Conservation (phyloP, 2,113 vertebrate species). For the Opisthocomus hoazin region DNA sequence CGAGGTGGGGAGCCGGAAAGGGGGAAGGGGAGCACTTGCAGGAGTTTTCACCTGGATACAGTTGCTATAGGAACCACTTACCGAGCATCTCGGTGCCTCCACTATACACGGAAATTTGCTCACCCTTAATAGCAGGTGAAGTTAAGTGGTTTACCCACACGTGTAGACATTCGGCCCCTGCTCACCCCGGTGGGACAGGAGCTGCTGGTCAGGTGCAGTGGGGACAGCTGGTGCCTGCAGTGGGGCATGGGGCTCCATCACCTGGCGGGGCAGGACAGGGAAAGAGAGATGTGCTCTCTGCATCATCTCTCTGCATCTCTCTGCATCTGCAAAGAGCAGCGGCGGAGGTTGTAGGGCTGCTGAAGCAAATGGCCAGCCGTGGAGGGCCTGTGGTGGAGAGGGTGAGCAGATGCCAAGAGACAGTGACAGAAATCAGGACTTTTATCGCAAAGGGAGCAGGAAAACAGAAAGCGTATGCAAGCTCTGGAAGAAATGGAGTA, state of each 20-base stretch:
- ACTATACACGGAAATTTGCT: constrained; percentile 1
- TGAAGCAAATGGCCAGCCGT: background rate
- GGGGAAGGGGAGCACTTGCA: constrained; percentile 13
- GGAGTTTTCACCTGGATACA: constrained; percentile 63
- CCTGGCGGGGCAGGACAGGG: rapidly evolving
- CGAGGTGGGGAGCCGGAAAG: background rate
- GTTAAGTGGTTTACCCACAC: background rate
- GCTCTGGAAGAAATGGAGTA: background rate
- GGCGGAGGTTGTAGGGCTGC: rapidly evolving
- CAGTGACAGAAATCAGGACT: background rate
- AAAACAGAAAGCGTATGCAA: background rate
- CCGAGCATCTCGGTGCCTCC: background rate
- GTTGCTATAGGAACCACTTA: constrained; percentile 71
- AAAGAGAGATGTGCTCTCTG: background rate
- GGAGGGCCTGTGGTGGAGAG: background rate
- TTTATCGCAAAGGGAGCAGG: background rate
- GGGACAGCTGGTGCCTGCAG: rapidly evolving
- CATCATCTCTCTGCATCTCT: no score
- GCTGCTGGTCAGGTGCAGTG: rapidly evolving
- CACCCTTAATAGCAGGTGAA: background rate
- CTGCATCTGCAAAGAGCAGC: background rate
- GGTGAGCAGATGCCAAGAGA: background rate
- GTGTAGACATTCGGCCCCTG: background rate
- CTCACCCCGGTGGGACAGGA: background rate
- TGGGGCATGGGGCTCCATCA: rapidly evolving